Evolutionary conservation across 2,888 invertebrate genomes (phyloP).

Genomic region (Fragum whitleyi): DNA sequence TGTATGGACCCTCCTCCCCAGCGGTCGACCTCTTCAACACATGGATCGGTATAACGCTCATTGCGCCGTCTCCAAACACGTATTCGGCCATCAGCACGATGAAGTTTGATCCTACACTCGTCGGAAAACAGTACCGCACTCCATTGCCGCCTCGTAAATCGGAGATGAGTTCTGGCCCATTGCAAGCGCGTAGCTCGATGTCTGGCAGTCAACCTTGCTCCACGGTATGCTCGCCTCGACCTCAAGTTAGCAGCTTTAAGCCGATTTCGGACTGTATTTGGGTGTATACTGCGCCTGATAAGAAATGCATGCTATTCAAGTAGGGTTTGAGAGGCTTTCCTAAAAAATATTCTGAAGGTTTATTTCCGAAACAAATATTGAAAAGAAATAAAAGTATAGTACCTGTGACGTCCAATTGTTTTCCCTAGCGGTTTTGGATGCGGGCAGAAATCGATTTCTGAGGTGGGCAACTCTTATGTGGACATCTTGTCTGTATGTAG

Average conservation of each 20-base stretch:
- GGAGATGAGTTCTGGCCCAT: conserved; percentile 17
- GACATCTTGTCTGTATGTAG: conserved; percentile 4
- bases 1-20: conserved; percentile 32
- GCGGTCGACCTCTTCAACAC: conserved; percentile 15
- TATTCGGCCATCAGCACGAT: background rate
- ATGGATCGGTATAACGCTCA: conserved; percentile 11
- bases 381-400: background rate
- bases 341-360: background rate
- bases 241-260: conserved; percentile 6
- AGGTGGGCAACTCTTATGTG: conserved; percentile 6
- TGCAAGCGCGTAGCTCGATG: conserved; percentile 2
- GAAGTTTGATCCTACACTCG: conserved; percentile 5
- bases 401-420: conserved; percentile 25
- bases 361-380: background rate
- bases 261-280: conserved; percentile 15
- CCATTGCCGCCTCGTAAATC: conserved; percentile 22
- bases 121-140: conserved; percentile 17
- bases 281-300: conserved; percentile 6
- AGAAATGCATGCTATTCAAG: background rate
- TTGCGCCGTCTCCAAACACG: conserved; percentile 19
- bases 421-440: conserved; percentile 12
- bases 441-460: too few relatives aligned
- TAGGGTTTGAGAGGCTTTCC: background rate
- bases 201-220: background rate
- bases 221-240: background rate